Evolutionary conservation across 2,113 vertebrate species (phyloP), one percentile per base, ranked within the genome.

Genomic region (Rhombomys opimus): DNA sequence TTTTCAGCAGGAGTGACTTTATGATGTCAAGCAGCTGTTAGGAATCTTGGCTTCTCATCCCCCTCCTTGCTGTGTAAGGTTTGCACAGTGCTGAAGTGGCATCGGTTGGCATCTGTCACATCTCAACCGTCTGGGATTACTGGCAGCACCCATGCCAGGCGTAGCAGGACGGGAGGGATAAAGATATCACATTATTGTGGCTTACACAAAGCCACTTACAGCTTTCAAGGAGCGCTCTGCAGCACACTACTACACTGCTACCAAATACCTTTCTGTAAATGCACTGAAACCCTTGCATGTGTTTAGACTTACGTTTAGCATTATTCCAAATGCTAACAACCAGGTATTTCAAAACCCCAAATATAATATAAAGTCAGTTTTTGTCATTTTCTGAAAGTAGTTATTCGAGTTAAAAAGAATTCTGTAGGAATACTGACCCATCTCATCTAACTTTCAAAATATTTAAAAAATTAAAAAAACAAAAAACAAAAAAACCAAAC

Each of bases 341-440:
- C 68, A 76, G 41, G 4, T 91, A 95, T 63, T 93, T 92, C 20
- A 85, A 93, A 97, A 90, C 54, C 67, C 20, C 81, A 87, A 87
- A 78, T 11, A 95, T 13, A 87, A 78, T 11, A 95, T 13, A 84
- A 98, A 96, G 96, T 93, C 93, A 97, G 91, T 96, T 96, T 97
- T 96, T n/a, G 63, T 90, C 96, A 89, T 50, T 96, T 96, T 23
- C 95, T 95, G 93, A 92, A 96, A 96, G 96, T 0, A 86, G 63
- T 67, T 86, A 95, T 95, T 82, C 46, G 35, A 35, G 81, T 96
- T 93, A 95, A 77, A 5, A 93, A 22, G 72, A 90, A 73, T 90
- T 97, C 63, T 94, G 54, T 18, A 97, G 78, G 80, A 93, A 93
- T 54, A 90, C 90, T 77, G 76, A 90, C 89, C 72, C 87, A 93